Evolutionary conservation across 2,113 vertebrate species (phyloP).

Genomic region (Ictalurus furcatus): DNA sequence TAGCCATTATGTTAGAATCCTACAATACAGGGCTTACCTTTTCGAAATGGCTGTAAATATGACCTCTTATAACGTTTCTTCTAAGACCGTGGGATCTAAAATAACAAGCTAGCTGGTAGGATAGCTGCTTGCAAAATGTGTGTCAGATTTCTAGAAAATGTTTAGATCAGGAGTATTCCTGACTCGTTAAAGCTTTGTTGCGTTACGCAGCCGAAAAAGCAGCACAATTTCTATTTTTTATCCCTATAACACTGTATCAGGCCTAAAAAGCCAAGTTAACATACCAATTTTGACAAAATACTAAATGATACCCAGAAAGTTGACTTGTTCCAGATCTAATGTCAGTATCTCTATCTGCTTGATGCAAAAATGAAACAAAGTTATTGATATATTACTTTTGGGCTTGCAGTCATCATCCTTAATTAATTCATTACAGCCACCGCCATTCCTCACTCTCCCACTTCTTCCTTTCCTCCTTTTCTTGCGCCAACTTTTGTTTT

Average conservation of each 20-base stretch:
- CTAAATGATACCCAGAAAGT: background rate
- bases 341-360: background rate
- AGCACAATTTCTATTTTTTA: background rate
- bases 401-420: background rate
- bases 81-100: background rate
- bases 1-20: background rate
- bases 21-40: background rate
- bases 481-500: background rate
- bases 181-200: background rate
- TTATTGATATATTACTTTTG: background rate
- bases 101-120: background rate
- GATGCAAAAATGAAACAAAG: background rate
- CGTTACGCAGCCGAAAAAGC: background rate
- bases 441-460: background rate
- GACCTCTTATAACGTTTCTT: background rate
- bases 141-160: background rate
- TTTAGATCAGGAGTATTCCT: background rate
- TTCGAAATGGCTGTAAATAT: background rate
- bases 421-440: background rate
- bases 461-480: too few species aligned
- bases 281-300: background rate
- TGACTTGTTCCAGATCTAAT: background rate
- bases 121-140: background rate
- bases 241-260: background rate
- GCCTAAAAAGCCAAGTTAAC: background rate